A percentile compares a stretch with the other conserved stretches of the same genome.
Evolutionary conservation across 1,140 invertebrate species (phyloP).

Genomic region (Rhopalosiphum maidis): DNA sequence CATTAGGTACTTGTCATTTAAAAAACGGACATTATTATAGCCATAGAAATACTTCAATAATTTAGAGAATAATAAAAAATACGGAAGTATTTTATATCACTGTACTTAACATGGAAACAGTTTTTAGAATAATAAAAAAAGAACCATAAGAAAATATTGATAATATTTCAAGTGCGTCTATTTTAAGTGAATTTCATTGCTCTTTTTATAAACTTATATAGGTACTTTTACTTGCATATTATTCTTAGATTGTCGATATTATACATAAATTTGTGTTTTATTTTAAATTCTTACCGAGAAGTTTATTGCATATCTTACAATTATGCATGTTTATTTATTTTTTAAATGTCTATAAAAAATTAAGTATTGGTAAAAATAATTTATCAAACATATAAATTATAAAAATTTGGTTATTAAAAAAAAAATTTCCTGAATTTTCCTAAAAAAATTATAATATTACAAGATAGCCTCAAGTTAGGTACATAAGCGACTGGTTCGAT

Average conservation of each 20-base stretch:
- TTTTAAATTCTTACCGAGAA: background rate
- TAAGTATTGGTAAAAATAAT: background rate
- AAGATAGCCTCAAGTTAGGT: background rate
- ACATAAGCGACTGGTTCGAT: background rate
- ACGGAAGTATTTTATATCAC: background rate
- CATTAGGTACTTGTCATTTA: background rate
- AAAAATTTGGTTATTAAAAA: background rate
- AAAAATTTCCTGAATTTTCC: background rate
- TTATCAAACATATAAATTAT: background rate
- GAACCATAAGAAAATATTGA: background rate
- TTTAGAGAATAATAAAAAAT: background rate
- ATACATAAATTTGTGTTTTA: background rate
- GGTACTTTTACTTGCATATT: too few species aligned
- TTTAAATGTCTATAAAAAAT: background rate
- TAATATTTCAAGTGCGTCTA: background rate
- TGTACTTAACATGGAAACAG: background rate
- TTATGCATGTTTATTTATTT: background rate
- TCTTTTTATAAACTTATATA: too few species aligned
- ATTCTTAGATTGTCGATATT: background rate
- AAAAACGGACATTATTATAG: background rate
- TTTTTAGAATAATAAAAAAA: background rate
- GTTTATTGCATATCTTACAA: background rate
- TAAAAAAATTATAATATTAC: background rate
- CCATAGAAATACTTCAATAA: background rate
- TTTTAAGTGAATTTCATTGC: background rate